Evolutionary conservation across 35 echinoderm and acorn worm genomes (phyloP).

Genomic region (Patiria miniata): DNA sequence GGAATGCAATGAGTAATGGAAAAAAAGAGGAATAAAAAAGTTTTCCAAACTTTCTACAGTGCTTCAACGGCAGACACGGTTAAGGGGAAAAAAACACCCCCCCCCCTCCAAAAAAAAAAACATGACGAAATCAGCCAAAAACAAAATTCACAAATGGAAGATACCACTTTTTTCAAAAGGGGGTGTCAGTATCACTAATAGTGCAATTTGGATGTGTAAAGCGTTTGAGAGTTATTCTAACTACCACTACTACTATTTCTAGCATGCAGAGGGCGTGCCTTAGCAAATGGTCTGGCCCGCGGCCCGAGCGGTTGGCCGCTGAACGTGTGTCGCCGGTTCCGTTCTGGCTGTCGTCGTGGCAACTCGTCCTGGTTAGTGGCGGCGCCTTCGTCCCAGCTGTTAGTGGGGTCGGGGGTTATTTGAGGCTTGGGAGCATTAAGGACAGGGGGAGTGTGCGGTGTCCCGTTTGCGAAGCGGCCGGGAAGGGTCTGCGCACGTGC

Average conservation of each 20-base stretch:
- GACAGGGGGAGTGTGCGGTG: conserved; percentile 4
- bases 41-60: too few relatives aligned
- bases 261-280: neutral
- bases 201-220: neutral
- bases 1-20: too few relatives aligned
- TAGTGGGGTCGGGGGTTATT: conserved; percentile 5
- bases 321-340: neutral
- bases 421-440: neutral
- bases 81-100: too few relatives aligned
- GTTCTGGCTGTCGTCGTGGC: neutral
- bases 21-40: too few relatives aligned
- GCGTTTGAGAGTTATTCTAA: neutral
- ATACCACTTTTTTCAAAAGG: neutral
- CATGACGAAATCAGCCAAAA: too few relatives aligned
- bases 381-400: neutral
- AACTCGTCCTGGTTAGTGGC: neutral
- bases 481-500: conserved; percentile 10
- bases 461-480: neutral
- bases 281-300: neutral
- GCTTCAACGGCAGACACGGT: too few relatives aligned
- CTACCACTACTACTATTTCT: neutral
- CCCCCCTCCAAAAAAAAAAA: too few relatives aligned
- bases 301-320: neutral
- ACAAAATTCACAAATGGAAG: neutral
- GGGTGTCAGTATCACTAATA: neutral